Percentiles rank a stretch among this genome's conserved stretches.
Conservation (phyloP, 2,888 invertebrate genomes). For the Emmelina monodactyla region DNA sequence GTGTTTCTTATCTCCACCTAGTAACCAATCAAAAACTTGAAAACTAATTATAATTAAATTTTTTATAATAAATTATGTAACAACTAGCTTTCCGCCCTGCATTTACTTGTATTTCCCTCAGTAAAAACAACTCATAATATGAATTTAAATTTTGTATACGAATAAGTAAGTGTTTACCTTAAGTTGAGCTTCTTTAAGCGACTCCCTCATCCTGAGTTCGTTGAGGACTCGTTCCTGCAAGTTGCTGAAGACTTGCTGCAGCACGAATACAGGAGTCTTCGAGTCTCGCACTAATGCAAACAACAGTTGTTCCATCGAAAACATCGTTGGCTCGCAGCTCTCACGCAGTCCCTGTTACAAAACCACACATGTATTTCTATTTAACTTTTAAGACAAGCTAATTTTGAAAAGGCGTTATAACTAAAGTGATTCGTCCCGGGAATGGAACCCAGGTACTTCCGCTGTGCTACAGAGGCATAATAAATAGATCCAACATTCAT, state of each 20-base stretch:
- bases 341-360: slow-evolving; percentile 80
- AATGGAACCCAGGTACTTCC: too few species aligned
- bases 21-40: too few species aligned
- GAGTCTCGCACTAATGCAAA: slow-evolving; percentile 76
- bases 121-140: not conserved
- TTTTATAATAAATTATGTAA: too few species aligned
- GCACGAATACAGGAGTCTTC: slow-evolving; percentile 68
- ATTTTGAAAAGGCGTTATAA: too few species aligned
- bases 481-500: too few species aligned
- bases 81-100: not conserved
- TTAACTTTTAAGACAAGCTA: too few species aligned
- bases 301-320: slow-evolving; percentile 84
- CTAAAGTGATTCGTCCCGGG: too few species aligned
- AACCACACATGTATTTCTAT: too few species aligned
- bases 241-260: slow-evolving; percentile 72
- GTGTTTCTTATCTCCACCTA: slow-evolving; percentile 1
- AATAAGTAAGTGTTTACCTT: not conserved
- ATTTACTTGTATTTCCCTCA: slow-evolving; percentile 3
- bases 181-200: not conserved
- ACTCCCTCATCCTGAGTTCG: slow-evolving; percentile 21
- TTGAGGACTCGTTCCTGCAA: slow-evolving; percentile 18
- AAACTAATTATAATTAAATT: too few species aligned
- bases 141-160: not conserved
- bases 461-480: too few species aligned
- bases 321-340: slow-evolving; percentile 90